Percentiles rank a stretch among this genome's conserved stretches.
phyloP scores from a whole-genome alignment of 2,888 invertebrate genomes.

The Laothoe populi region DNA sequence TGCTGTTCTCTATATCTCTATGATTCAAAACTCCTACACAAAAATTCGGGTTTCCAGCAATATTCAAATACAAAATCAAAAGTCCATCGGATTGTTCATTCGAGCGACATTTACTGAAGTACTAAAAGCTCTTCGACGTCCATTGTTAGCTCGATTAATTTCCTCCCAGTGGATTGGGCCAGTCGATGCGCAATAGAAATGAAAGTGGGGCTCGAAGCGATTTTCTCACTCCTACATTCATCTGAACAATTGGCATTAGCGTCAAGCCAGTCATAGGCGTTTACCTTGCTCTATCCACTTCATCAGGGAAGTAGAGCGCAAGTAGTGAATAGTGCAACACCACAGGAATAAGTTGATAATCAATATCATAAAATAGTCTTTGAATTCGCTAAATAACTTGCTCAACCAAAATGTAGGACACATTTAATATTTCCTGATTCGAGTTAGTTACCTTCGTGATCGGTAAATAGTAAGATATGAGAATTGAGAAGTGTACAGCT shows the following conservation, averaged over 20 bases:
- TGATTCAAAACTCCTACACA: no score
- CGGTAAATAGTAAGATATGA: no score
- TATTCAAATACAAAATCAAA: background rate
- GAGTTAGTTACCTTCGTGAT: no score
- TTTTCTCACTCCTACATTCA: constrained; percentile 21
- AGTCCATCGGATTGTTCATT: constrained; percentile 21
- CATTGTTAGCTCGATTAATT: constrained; percentile 29
- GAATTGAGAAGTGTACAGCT: no score
- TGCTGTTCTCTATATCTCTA: no score
- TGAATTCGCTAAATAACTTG: no score
- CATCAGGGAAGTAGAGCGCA: constrained; percentile 25
- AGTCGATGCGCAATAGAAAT: constrained; percentile 27
- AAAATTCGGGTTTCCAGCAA: no score
- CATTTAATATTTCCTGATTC: no score
- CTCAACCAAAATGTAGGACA: no score
- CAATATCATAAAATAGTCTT: background rate
- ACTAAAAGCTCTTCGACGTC: constrained; percentile 28
- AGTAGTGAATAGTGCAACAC: background rate
- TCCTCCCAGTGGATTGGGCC: constrained; percentile 25
- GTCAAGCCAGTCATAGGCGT: constrained; percentile 27
- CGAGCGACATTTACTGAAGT: constrained; percentile 22
- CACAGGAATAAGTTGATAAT: no score
- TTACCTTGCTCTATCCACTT: constrained; percentile 20
- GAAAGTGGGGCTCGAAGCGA: constrained; percentile 21
- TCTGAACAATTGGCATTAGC: constrained; percentile 29